Conservation (phyloP, 2,113 vertebrate genomes). For the Corythoichthys haematopterus region DNA sequence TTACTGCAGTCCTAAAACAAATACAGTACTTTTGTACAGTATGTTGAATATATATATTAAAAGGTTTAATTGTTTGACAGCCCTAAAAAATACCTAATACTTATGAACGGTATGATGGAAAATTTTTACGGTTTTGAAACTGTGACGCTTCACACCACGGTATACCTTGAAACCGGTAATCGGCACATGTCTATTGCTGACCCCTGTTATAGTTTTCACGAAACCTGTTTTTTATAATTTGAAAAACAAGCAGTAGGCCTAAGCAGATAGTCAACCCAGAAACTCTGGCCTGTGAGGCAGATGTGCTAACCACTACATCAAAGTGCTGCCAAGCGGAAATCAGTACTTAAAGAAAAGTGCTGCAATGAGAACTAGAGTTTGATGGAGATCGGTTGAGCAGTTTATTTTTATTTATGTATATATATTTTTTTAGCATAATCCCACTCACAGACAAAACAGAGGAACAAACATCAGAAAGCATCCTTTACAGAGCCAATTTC, state of each 20-base stretch:
- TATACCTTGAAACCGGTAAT: no score
- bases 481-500: conserved; percentile 25
- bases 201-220: no score
- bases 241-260: not conserved
- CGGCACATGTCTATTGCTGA: no score
- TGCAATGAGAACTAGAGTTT: not conserved
- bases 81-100: no score
- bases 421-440: not conserved
- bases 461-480: conserved; percentile 8
- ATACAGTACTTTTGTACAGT: no score
- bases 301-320: not conserved
- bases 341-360: not conserved
- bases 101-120: no score
- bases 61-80: no score
- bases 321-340: not conserved
- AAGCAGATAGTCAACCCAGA: not conserved
- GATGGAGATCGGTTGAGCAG: not conserved
- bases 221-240: not conserved
- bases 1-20: no score
- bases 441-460: not conserved
- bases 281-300: not conserved
- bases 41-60: no score
- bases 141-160: no score
- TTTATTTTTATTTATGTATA: not conserved
- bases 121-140: no score